phyloP scores from a whole-genome alignment of 2,888 invertebrate species.

The Meteorus colon region DNA sequence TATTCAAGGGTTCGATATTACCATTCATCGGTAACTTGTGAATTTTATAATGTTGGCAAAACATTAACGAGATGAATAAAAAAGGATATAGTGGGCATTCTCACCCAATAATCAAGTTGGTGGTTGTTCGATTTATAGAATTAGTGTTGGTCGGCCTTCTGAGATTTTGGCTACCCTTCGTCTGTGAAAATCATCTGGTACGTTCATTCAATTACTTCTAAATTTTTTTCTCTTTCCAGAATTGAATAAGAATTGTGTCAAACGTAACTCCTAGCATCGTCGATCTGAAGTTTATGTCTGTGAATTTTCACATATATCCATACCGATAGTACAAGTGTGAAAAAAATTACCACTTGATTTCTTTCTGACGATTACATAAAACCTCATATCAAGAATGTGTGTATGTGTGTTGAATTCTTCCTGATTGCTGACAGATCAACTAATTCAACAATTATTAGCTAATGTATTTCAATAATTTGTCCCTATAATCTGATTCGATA shows the following conservation, averaged over 20 bases:
- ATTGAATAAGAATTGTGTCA: not conserved
- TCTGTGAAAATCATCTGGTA: constrained; percentile 54
- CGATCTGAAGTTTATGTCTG: constrained; percentile 24
- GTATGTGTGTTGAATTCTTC: constrained; percentile 40
- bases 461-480: not conserved
- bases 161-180: constrained; percentile 48
- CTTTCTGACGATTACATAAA: constrained; percentile 58
- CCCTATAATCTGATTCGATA: not conserved
- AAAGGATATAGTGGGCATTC: not conserved
- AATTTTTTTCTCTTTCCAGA: constrained; percentile 36
- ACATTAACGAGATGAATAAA: not conserved
- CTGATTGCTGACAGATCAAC: constrained; percentile 28
- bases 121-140: constrained; percentile 2
- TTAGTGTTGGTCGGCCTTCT: constrained; percentile 35
- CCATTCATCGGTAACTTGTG: too few relatives aligned
- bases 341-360: constrained; percentile 26
- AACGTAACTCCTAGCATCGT: not conserved
- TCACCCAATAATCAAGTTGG: not conserved
- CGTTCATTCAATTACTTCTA: constrained; percentile 39
- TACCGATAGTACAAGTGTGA: not conserved
- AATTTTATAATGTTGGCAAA: not conserved
- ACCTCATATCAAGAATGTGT: constrained; percentile 52
- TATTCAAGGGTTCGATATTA: too few relatives aligned
- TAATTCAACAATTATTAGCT: not conserved
- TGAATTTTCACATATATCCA: not conserved